Base-by-base conservation (phyloP, 2,888 invertebrate species). In the Brachycybe producta region DNA sequence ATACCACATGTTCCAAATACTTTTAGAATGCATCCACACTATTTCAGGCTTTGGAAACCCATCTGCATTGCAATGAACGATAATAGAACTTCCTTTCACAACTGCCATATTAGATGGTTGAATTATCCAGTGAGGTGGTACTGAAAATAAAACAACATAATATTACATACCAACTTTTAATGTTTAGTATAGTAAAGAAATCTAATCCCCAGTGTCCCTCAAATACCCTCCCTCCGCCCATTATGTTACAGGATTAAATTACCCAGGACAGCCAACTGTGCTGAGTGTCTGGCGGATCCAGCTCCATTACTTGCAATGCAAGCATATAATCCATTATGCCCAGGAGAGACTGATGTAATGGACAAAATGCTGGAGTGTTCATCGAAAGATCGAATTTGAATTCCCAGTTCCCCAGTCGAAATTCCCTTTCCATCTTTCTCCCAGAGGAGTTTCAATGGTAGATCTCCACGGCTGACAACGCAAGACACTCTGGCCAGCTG, bases 401-500 rank as follows among this genome's bases (percentile, higher is more conserved):
- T 24, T 23, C 57, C 38, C 13, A 43, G n/a, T 13, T 34, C 11
- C 23, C 24, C 35, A 24, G 32, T 15, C n/a, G 43, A 21, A 8
- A 60, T 27, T 13, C 58, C 59, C 42, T 60, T 57, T 48, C 67
- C 69, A 60, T 74, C 69, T 62, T 74, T 73, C 35, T 70, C 64
- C 74, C 74, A 67, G 36, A 49, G 54, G 30, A 65, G 57, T 23
- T 57, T 56, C 42, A 65, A 54, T 4, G 65, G 65, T 4, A 58
- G 56, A 52, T 65, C 64, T 4, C 64, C 65, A 39, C 60, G 59
- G 28, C 59, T 57, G 24, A 61, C 60, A 19, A 60, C 59, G 54
- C 67, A 67, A 67, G 82, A 56, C 70, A 52, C 70, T 71, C 61
- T 73, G 71, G 66, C 54, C 72, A 73, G 65, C 71, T 84, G 83